Evolutionary conservation across 2,888 invertebrate genomes (phyloP).

Genomic region (Drosophila suboccidentalis): DNA sequence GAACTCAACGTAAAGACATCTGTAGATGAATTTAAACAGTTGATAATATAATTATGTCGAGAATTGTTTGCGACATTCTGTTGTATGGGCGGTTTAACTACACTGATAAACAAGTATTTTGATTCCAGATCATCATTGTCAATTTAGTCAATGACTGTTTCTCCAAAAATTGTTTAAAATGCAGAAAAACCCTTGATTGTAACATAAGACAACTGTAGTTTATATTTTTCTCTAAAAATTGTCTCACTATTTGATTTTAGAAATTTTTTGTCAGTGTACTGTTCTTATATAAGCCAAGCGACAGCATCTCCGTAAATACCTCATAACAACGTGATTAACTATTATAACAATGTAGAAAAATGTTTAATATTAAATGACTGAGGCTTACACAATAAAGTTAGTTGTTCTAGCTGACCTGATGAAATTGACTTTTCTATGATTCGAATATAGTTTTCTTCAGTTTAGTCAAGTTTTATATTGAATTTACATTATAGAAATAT

Average conservation of each 20-base stretch:
- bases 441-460: too few relatives aligned
- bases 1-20: constrained; percentile 25
- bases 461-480: too few relatives aligned
- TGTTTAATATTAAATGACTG: constrained; percentile 1
- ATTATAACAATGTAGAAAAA: constrained; percentile 18
- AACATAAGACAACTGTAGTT: not conserved
- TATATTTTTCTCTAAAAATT: not conserved
- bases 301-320: not conserved
- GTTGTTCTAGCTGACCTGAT: not conserved
- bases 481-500: not conserved
- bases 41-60: constrained; percentile 30
- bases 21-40: constrained; percentile 39
- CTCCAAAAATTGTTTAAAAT: not conserved
- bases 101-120: not conserved
- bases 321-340: constrained; percentile 6
- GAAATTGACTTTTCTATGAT: not conserved
- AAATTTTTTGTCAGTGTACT: not conserved
- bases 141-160: too few relatives aligned
- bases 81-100: not conserved
- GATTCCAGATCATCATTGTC: too few relatives aligned
- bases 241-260: too few relatives aligned
- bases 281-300: constrained; percentile 2
- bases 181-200: not conserved
- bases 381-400: constrained; percentile 2
- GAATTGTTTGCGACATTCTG: constrained; percentile 1